These are phyloP conservation scores for Seriola aureovittata DNA, from an alignment of 2,113 vertebrate genomes.

Conservation along the genomic window DNA sequence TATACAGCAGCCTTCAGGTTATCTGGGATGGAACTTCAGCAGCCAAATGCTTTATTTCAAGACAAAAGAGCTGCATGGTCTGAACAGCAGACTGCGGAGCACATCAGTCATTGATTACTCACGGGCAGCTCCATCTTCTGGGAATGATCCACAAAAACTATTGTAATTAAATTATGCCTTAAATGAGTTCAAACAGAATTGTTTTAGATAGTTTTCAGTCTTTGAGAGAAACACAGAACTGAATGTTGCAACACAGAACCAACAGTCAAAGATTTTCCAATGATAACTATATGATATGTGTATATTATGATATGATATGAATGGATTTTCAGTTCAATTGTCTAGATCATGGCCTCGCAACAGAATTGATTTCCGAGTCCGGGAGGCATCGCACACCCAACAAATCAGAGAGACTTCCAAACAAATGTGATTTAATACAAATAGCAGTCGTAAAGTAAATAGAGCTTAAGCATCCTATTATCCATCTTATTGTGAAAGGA, in stretches of 20 bases:
- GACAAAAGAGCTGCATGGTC: background rate
- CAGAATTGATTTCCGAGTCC: background rate
- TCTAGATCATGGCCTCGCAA: background rate
- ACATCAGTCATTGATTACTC: background rate
- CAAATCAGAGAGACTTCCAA: too few species aligned
- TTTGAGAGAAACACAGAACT: too few species aligned
- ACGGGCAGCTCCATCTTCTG: background rate
- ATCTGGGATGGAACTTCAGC: slow-evolving; percentile 15
- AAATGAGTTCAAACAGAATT: too few species aligned
- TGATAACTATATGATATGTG: background rate
- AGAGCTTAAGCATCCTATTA: background rate
- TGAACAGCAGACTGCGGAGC: background rate
- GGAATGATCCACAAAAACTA: background rate
- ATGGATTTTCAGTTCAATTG: background rate
- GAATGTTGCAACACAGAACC: background rate
- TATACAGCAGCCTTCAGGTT: slow-evolving; percentile 32
- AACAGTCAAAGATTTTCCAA: background rate
- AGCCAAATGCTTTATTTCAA: slow-evolving; percentile 5
- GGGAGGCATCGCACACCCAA: background rate
- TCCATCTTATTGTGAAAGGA: too few species aligned
- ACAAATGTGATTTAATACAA: background rate
- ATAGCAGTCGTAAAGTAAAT: background rate
- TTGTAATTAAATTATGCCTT: background rate
- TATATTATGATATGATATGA: background rate
- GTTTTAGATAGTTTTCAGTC: too few species aligned